Evolutionary conservation across 1,140 invertebrate genomes (phyloP), one percentile per base, ranked within the genome.

Genomic region (Macrosteles quadrilineatus): DNA sequence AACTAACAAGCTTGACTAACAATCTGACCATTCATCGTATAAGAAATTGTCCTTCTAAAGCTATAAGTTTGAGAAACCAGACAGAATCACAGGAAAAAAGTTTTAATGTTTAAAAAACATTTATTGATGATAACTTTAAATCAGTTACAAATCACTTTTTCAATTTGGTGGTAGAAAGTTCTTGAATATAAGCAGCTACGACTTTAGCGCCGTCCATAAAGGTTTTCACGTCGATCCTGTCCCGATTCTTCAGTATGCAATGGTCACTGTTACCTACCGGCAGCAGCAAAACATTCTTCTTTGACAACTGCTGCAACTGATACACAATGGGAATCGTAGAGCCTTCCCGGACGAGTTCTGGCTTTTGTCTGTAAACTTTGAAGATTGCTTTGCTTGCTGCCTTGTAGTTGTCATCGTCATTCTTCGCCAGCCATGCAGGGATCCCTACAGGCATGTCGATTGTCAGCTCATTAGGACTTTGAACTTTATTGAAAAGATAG

Each of bases 131-230:
- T n/a, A n/a, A n/a, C n/a, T n/a, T n/a, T n/a, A n/a, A n/a, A n/a
- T n/a, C n/a, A n/a, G n/a, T n/a, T 14, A 27, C 11, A 62, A 11
- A 6, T 62, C 27, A 31, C 27, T 53, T 53, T 29, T 29, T 29
- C 25, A 4, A 19, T 62, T 62, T 29, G 14, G 27, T 12, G 3
- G 14, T 64, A 21, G 59, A 64, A 19, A 64, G 59, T 23, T 64
- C 59, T 3, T 64, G 27, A 21, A 64, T 64, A 40, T 64, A 64
- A 6, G 59, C 14, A 19, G 21, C 47, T 4, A 50, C 21, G 17
- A 50, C 47, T 50, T 50, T 50, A n/a, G 47, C n/a, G 3, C 47
- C 59, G n/a, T 66, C 64, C 32, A 66, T 45, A 36, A 66, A 66
- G 32, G 40, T 45, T 45, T 40, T 66, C 4, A 29, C 57, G 32